Percentiles rank a stretch among this genome's conserved stretches.
phyloP scores from a whole-genome alignment of 2,797 vertebrate genomes.

The Huso huso region DNA sequence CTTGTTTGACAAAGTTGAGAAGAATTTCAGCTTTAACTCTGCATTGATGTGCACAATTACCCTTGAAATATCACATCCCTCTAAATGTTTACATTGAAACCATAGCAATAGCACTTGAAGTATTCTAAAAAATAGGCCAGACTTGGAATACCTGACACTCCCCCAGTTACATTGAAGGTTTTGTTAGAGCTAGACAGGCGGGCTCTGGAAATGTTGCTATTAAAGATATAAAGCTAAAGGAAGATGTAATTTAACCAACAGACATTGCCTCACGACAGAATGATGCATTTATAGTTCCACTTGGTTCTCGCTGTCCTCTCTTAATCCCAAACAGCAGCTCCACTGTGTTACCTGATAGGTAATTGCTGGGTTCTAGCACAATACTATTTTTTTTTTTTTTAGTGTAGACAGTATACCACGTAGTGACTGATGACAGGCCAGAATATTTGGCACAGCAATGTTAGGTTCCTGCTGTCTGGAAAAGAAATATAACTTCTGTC shows the following conservation, averaged over 20 bases:
- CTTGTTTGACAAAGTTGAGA: neutral
- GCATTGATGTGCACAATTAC: neutral
- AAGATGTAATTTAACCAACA: constrained; percentile 11
- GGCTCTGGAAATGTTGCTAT: neutral
- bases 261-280: constrained; percentile 14
- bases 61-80: constrained; percentile 5
- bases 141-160: neutral
- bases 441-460: constrained; percentile 1
- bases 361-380: neutral
- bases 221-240: neutral
- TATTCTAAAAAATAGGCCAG: constrained; percentile 6
- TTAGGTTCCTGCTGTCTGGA: neutral
- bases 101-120: neutral
- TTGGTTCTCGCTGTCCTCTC: constrained; percentile 1
- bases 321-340: neutral
- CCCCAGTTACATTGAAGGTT: constrained; percentile 3
- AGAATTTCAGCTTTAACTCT: neutral
- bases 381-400: neutral
- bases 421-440: neutral
- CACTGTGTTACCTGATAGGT: neutral
- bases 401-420: neutral
- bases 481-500: constrained; percentile 2
- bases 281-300: constrained; percentile 12
- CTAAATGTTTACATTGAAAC: constrained; percentile 4
- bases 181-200: neutral